These are phyloP conservation scores for Troilus luridus DNA, from an alignment of 2,888 invertebrate species.

Conservation along the genomic window DNA sequence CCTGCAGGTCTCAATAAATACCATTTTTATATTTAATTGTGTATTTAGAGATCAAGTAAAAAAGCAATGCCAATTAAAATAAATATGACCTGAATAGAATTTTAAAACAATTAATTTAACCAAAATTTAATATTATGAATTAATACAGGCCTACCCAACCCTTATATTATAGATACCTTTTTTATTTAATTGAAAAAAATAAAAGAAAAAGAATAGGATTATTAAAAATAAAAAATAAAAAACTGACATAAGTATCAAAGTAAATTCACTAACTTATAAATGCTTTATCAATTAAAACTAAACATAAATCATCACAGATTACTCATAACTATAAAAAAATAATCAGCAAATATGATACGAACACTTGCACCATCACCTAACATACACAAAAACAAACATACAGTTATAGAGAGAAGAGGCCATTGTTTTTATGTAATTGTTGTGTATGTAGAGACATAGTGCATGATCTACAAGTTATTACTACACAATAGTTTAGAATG, in stretches of 20 bases:
- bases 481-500: background rate
- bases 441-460: background rate
- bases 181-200: too few species aligned
- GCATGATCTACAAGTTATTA: background rate
- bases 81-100: too few species aligned
- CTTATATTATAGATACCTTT: too few species aligned
- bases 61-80: too few species aligned
- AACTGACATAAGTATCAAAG: background rate
- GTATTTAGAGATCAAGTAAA: background rate
- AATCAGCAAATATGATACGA: background rate
- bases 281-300: background rate
- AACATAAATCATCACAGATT: background rate
- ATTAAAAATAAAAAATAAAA: too few species aligned
- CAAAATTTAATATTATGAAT: background rate
- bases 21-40: background rate
- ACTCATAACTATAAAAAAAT: background rate
- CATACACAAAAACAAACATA: background rate
- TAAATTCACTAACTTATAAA: background rate
- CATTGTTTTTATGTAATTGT: background rate
- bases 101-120: too few species aligned
- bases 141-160: background rate
- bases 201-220: too few species aligned
- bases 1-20: background rate
- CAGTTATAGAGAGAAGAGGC: background rate
- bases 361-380: background rate